Evolutionary conservation across 2,113 vertebrate species (phyloP).

Genomic region (Silurus asotus): DNA sequence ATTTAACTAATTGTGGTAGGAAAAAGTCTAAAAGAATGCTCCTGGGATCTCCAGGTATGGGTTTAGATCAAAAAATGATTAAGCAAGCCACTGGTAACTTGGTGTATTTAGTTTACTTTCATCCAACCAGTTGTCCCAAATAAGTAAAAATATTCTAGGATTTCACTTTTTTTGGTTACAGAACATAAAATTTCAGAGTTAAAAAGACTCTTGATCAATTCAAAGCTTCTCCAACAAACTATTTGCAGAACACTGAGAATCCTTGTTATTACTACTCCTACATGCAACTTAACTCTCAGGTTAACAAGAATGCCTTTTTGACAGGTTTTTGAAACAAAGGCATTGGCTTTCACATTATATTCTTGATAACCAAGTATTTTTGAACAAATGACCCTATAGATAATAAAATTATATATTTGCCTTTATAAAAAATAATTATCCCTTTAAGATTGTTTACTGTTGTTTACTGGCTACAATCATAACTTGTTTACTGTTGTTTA

Average conservation of each 20-base stretch:
- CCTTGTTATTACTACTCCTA: neutral
- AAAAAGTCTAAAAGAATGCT: neutral
- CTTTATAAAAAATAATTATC: constrained; percentile 27
- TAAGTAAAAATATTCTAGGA: neutral
- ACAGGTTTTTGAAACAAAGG: neutral
- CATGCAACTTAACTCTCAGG: neutral
- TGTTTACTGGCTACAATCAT: no score
- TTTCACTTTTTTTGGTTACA: neutral
- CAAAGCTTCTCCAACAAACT: neutral
- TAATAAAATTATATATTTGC: constrained; percentile 16
- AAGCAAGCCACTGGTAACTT: neutral
- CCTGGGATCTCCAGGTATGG: neutral
- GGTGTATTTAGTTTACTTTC: neutral
- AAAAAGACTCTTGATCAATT: neutral
- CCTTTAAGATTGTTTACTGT: no score
- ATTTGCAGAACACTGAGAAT: neutral
- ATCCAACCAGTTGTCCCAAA: neutral
- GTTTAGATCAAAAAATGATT: neutral
- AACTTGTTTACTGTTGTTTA: no score
- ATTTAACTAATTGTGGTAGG: neutral
- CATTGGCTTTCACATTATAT: constrained; percentile 19
- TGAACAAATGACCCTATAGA: constrained; percentile 6
- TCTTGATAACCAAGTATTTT: constrained; percentile 8
- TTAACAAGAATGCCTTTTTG: neutral
- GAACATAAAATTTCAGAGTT: neutral